Evolutionary conservation across 2,888 invertebrate genomes (phyloP).

Genomic region (Ormyrus thymus): DNA sequence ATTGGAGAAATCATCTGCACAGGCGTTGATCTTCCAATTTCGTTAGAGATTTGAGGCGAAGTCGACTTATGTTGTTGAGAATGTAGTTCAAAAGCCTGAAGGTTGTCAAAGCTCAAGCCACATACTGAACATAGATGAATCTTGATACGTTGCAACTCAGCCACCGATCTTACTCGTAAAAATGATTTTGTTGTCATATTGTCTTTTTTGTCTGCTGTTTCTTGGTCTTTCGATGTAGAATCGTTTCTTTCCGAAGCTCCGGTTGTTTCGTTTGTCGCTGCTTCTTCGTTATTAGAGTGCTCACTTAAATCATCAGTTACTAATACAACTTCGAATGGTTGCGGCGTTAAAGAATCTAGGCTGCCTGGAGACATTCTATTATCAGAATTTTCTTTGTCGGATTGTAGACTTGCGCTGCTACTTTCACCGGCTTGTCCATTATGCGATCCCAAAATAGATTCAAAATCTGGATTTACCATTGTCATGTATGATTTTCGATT

Average conservation of each 20-base stretch:
- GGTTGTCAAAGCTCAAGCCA: conserved; percentile 48
- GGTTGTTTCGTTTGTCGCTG: not conserved
- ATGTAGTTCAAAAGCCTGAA: conserved; percentile 35
- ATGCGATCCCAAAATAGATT: conserved; percentile 37
- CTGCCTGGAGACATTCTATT: not conserved
- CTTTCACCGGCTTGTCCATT: not conserved
- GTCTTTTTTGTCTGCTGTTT: not conserved
- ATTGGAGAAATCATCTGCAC: conserved; percentile 52
- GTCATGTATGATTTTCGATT: conserved; percentile 53
- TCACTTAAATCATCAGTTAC: conserved; percentile 52
- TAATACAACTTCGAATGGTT: conserved; percentile 55
- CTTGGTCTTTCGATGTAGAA: not conserved
- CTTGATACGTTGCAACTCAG: conserved; percentile 45
- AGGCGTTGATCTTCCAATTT: conserved; percentile 31
- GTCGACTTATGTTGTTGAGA: not conserved
- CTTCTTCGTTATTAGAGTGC: conserved; percentile 16
- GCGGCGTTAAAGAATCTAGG: conserved; percentile 17
- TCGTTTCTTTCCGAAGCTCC: not conserved
- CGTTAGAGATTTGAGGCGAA: not conserved
- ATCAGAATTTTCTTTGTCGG: conserved; percentile 8
- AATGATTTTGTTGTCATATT: conserved; percentile 45
- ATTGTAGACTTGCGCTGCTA: not conserved
- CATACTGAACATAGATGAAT: conserved; percentile 49
- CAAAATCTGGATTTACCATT: conserved; percentile 54
- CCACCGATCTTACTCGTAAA: conserved; percentile 59